These are phyloP conservation scores for Empidonax traillii DNA, from an alignment of 2,113 vertebrate genomes.

Conservation along the genomic window DNA sequence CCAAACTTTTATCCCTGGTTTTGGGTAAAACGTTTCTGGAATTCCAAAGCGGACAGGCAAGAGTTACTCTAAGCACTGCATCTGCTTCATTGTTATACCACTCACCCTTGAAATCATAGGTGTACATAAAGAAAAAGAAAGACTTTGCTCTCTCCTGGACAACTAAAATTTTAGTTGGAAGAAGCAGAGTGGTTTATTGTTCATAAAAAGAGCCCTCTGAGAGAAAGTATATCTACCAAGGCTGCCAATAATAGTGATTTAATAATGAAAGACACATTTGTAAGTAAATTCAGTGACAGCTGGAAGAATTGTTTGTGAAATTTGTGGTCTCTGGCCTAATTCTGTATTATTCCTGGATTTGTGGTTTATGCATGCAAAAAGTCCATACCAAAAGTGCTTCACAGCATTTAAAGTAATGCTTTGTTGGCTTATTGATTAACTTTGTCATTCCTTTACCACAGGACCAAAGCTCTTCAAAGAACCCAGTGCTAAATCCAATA, in stretches of 20 bases:
- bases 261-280: background rate
- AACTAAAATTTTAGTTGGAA: background rate
- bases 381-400: background rate
- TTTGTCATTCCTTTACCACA: slow-evolving; percentile 50
- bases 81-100: background rate
- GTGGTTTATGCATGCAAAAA: background rate
- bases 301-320: background rate
- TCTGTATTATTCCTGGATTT: background rate
- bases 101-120: background rate
- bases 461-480: slow-evolving; percentile 98
- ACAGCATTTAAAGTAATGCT: background rate
- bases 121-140: background rate
- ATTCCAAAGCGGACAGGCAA: background rate
- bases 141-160: background rate
- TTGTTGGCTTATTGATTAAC: background rate
- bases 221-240: background rate
- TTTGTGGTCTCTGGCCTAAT: background rate
- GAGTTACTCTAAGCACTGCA: background rate
- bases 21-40: background rate
- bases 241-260: background rate
- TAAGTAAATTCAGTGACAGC: background rate
- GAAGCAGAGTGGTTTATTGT: background rate
- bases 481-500: slow-evolving; percentile 98
- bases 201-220: background rate
- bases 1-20: background rate